phyloP scores from a whole-genome alignment of 1,140 invertebrate genomes.

The Zophobas morio region DNA sequence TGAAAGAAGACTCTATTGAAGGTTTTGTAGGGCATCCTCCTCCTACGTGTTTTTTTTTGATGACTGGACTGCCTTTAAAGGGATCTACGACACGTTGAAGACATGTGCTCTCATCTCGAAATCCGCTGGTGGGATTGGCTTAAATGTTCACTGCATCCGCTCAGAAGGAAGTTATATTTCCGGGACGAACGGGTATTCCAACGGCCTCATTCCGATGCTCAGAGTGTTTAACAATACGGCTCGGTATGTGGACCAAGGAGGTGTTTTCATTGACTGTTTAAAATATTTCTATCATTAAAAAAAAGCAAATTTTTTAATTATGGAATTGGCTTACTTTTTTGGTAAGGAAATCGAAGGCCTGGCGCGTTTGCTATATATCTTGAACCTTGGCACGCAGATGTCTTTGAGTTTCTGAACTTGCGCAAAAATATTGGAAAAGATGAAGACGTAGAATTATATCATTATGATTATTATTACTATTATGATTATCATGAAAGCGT shows the following conservation, averaged over 20 bases:
- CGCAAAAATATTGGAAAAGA: slow-evolving; percentile 75
- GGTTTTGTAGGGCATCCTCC: too few species aligned
- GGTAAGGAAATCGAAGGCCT: too few species aligned
- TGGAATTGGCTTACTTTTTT: too few species aligned
- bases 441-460: too few species aligned
- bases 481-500: too few species aligned
- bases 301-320: too few species aligned
- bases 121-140: slow-evolving; percentile 96
- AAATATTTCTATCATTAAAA: too few species aligned
- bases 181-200: slow-evolving; percentile 95
- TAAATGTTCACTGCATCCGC: slow-evolving; percentile 97
- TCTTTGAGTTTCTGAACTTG: slow-evolving; percentile 83
- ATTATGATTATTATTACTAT: too few species aligned
- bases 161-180: slow-evolving; percentile 92
- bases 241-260: slow-evolving; percentile 98
- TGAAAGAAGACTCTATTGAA: slow-evolving; percentile 97
- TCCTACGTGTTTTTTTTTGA: too few species aligned
- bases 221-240: slow-evolving; percentile 97
- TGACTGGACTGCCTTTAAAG: too few species aligned
- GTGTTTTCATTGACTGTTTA: too few species aligned
- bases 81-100: slow-evolving; percentile 96
- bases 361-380: slow-evolving; percentile 99
- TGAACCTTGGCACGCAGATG: slow-evolving; percentile 99
- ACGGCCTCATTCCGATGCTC: slow-evolving; percentile 98
- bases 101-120: slow-evolving; percentile 98